These are phyloP conservation scores for Eonycteris spelaea DNA, from an alignment of 2,113 vertebrate genomes.

Conservation along the genomic window DNA sequence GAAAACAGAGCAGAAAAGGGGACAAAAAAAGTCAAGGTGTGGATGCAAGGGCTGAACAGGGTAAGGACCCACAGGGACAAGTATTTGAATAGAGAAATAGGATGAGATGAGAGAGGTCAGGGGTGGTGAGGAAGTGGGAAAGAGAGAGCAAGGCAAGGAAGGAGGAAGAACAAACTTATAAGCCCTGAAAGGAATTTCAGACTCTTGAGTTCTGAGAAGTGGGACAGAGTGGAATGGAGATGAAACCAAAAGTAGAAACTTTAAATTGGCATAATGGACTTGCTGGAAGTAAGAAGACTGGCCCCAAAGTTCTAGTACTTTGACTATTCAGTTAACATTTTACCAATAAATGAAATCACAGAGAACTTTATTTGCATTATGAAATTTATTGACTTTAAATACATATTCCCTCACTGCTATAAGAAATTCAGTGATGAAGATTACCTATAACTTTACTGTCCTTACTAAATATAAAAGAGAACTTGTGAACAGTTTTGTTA, in stretches of 20 bases:
- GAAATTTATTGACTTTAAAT: neutral
- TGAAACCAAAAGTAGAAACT: neutral
- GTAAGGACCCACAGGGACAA: neutral
- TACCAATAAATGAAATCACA: neutral
- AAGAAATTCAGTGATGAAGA: neutral
- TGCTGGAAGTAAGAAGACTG: neutral
- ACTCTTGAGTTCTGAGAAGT: neutral
- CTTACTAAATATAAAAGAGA: neutral
- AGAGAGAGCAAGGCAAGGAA: neutral
- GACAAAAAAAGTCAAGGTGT: neutral
- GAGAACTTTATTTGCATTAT: neutral
- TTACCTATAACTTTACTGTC: neutral
- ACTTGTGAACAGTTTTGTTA: neutral
- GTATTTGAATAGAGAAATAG: neutral
- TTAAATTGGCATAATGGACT: neutral
- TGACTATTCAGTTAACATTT: neutral
- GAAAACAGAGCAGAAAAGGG: neutral
- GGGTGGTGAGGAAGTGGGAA: neutral
- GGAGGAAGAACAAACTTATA: neutral
- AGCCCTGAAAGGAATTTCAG: neutral
- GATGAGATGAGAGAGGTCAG: neutral
- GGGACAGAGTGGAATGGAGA: neutral
- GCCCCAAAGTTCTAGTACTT: neutral
- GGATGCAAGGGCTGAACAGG: neutral
- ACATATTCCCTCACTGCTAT: neutral